phyloP scores from a whole-genome alignment of 2,797 vertebrate species.

The Peromyscus aztecus region DNA sequence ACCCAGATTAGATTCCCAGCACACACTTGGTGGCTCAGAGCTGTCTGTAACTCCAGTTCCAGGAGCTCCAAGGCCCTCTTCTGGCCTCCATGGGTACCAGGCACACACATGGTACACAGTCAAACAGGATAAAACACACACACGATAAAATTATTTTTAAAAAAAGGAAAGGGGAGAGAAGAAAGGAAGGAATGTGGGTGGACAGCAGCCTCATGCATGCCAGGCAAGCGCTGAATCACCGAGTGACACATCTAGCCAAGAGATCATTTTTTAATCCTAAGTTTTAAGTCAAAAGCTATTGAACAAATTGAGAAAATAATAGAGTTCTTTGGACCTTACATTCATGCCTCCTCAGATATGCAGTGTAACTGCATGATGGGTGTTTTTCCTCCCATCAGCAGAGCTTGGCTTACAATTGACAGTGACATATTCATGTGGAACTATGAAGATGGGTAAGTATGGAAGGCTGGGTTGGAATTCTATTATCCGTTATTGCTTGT shows the following conservation, averaged over 20 bases:
- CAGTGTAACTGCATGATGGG: slow-evolving; percentile 99
- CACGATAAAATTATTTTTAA: background rate
- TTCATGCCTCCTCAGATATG: slow-evolving; percentile 92
- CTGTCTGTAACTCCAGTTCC: background rate
- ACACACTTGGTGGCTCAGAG: background rate
- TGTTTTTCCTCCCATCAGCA: slow-evolving; percentile 96
- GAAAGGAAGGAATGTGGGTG: background rate
- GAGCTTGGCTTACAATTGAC: slow-evolving; percentile 98
- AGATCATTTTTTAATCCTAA: background rate
- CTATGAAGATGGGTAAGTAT: slow-evolving; percentile 97
- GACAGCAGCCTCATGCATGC: background rate
- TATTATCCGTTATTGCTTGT: background rate
- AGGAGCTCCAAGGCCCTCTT: background rate
- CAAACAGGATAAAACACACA: background rate
- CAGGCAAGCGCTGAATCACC: background rate
- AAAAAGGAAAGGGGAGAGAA: background rate
- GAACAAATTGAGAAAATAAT: background rate
- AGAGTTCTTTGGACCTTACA: slow-evolving; percentile 84
- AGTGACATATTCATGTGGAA: slow-evolving; percentile 99
- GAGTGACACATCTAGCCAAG: background rate
- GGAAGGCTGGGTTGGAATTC: slow-evolving; percentile 21
- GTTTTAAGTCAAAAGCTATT: slow-evolving; percentile 35
- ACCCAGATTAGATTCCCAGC: background rate
- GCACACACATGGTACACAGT: background rate
- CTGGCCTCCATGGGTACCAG: background rate